Percentiles rank a stretch among this genome's conserved stretches.
Conservation (phyloP, 2,797 vertebrate genomes). For the Crocidura indochinensis region DNA sequence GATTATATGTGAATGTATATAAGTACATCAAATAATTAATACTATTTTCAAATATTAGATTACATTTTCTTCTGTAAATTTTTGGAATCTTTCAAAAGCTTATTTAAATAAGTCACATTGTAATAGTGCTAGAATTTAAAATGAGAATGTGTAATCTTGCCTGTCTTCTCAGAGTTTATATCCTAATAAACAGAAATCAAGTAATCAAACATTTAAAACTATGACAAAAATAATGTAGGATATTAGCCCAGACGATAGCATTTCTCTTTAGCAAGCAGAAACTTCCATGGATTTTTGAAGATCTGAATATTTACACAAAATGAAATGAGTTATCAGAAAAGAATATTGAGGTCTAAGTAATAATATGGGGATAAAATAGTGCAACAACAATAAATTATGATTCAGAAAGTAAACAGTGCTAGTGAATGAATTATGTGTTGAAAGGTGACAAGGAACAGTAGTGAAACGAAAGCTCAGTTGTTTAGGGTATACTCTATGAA, state of each 20-base stretch:
- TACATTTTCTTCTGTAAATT: not conserved
- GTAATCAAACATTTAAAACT: not conserved
- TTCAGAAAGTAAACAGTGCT: not conserved
- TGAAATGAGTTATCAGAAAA: not conserved
- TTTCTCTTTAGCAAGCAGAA: not conserved
- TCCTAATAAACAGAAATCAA: not conserved
- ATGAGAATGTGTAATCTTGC: not conserved
- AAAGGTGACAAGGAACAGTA: not conserved
- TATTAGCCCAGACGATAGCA: not conserved
- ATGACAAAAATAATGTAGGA: not conserved
- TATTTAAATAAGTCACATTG: not conserved
- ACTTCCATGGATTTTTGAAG: not conserved
- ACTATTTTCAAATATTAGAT: not conserved
- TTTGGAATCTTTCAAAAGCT: not conserved
- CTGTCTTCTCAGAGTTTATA: constrained; percentile 6
- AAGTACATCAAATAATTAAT: constrained; percentile 48
- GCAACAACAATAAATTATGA: not conserved
- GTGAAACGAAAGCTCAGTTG: not conserved
- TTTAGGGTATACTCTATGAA: not conserved
- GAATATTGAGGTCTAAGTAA: not conserved
- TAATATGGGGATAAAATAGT: too few relatives aligned
- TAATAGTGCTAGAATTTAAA: constrained; percentile 36
- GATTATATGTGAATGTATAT: not conserved
- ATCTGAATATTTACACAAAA: not conserved
- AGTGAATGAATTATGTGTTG: not conserved